These are phyloP conservation scores for Ariopsis seemanni DNA, from an alignment of 2,113 vertebrate genomes.

Conservation along the genomic window DNA sequence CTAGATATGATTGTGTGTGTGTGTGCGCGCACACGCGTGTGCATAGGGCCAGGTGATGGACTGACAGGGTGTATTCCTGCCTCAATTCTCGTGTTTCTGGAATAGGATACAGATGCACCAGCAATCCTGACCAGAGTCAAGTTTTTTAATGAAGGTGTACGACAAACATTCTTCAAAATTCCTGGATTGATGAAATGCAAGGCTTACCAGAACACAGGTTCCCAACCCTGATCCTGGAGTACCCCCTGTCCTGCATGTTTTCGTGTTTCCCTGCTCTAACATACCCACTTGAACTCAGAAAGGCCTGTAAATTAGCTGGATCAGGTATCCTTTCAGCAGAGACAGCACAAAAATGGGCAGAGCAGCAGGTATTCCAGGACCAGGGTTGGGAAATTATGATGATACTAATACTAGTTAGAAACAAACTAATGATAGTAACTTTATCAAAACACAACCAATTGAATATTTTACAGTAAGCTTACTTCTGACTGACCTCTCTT, in stretches of 20 bases:
- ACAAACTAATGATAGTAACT: background rate
- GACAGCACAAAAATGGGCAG: background rate
- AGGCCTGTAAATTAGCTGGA: background rate
- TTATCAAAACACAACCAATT: background rate
- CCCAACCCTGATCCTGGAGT: background rate
- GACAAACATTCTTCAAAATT: background rate
- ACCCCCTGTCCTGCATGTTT: too few species aligned
- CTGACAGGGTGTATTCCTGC: background rate
- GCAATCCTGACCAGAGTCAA: background rate
- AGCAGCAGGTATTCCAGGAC: background rate
- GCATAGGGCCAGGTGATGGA: background rate
- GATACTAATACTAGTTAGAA: background rate
- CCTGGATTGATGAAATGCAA: background rate
- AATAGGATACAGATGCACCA: background rate
- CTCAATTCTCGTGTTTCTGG: background rate
- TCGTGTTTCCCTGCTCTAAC: too few species aligned
- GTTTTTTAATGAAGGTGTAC: background rate
- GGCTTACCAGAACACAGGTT: background rate
- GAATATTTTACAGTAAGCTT: too few species aligned
- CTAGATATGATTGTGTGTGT: background rate
- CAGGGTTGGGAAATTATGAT: background rate
- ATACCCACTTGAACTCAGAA: background rate
- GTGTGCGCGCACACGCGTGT: too few species aligned
- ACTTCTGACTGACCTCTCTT: background rate
- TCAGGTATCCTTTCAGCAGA: background rate